Evolutionary conservation across 2,888 invertebrate species (phyloP), one percentile per base, ranked within the genome.

Genomic region (Aphrophora alni): DNA sequence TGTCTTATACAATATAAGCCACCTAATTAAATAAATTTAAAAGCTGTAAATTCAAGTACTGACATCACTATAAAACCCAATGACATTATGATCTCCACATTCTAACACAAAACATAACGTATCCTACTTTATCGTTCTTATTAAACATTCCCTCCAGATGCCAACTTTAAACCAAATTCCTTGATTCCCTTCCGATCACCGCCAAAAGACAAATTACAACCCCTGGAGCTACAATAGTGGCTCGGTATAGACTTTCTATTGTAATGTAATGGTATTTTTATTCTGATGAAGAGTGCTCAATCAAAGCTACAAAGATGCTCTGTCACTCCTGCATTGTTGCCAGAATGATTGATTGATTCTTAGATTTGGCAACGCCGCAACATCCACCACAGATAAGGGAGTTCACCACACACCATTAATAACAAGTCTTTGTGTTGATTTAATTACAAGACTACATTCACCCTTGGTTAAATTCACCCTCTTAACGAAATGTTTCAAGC

Each of bases 221-320:
- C 59, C 59, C 21, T 21, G 3, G 21, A 59, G 59, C 5, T 59
- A 59, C 59, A 59, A 59, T 59, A 59, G 5, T 3, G 5, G 33
- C 33, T 33, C 33, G 8, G 59, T 59, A 59, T 59, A 59, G 59
- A 14, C 59, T 59, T 59, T 21, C 59, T 59, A 59, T 59, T 59
- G 59, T 59, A 59, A 59, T 59, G 59, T 59, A 59, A 59, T 59
- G 59, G 59, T 59, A 59, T 59, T 59, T 59, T 59, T 59, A 59
- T 59, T 59, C 59, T 59, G 59, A 59, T 59, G 21, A 59, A 59
- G 59, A 59, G 59, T 59, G 59, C 59, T 59, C 59, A 59, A 59
- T 59, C 59, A 59, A 59, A 59, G 59, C 59, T 59, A 59, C 59
- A 59, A 21, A 59, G 59, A 59, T 59, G 59, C 59, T 59, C 59